Conservation (phyloP, 2,113 vertebrate genomes). For the Chamaetylas fuelleborni region DNA sequence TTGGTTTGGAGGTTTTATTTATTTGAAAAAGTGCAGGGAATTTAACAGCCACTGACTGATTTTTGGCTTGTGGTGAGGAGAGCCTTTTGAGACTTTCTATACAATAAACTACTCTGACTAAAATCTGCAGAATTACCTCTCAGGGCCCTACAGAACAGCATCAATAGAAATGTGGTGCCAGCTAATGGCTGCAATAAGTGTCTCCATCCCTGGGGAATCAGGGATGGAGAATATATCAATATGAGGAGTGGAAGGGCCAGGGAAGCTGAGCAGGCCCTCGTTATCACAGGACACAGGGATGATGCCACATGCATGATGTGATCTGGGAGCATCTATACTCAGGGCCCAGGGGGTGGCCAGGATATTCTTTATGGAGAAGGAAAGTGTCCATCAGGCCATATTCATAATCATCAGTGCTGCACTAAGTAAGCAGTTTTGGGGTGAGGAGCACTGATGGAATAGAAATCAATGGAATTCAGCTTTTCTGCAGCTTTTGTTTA, state of each 20-base stretch:
- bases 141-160: slow-evolving; percentile 20
- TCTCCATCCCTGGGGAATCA: slow-evolving; percentile 55
- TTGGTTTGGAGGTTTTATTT: background rate
- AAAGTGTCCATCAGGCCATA: slow-evolving; percentile 27
- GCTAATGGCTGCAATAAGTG: slow-evolving; percentile 67
- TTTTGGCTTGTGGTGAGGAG: background rate
- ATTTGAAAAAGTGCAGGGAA: background rate
- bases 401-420: background rate
- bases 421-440: slow-evolving; percentile 46
- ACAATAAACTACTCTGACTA: slow-evolving; percentile 32
- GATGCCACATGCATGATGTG: slow-evolving; percentile 49
- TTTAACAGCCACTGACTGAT: background rate
- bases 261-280: slow-evolving; percentile 16
- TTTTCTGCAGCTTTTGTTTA: slow-evolving; percentile 39
- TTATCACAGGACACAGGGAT: background rate
- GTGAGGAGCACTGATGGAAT: background rate
- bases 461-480: slow-evolving; percentile 61
- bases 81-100: slow-evolving; percentile 21
- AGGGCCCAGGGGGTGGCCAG: slow-evolving; percentile 46
- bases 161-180: slow-evolving; percentile 69
- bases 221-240: slow-evolving; percentile 58
- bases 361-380: background rate
- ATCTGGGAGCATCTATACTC: slow-evolving; percentile 35
- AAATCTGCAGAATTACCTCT: slow-evolving; percentile 65
- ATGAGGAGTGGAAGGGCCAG: slow-evolving; percentile 37